Evolutionary conservation across 2,113 vertebrate species (phyloP).

Genomic region (Okapia johnstoni): DNA sequence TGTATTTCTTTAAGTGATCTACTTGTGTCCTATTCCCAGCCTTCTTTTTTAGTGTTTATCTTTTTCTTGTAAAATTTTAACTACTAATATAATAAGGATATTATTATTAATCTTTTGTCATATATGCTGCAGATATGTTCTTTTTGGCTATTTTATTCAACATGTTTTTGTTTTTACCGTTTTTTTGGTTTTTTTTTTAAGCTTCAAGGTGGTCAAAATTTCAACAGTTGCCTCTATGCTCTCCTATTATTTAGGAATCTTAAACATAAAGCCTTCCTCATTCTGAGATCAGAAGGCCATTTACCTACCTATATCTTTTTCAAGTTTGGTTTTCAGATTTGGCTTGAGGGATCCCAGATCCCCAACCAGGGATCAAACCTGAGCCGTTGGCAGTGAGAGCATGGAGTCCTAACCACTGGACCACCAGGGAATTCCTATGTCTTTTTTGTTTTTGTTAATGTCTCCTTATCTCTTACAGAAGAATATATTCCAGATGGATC

Average conservation of each 20-base stretch:
- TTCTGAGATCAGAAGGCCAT: background rate
- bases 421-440: background rate
- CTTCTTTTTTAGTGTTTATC: background rate
- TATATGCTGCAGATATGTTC: background rate
- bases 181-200: background rate
- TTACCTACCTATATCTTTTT: background rate
- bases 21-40: background rate
- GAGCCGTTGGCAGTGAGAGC: background rate
- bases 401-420: background rate
- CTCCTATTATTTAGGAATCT: background rate
- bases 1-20: background rate
- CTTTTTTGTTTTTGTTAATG: background rate
- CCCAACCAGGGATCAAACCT: background rate
- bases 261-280: background rate
- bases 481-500: background rate
- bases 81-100: background rate
- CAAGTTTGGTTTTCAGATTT: background rate
- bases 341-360: background rate
- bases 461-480: background rate
- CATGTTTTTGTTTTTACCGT: background rate
- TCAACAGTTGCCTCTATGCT: background rate
- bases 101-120: conserved; percentile 20
- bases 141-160: background rate
- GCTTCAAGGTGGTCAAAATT: background rate
- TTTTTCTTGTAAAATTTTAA: background rate